Evolutionary conservation across 37 sponge, comb jelly and placozoan genomes (phyloP).

Genomic region (Agelas oroides): DNA sequence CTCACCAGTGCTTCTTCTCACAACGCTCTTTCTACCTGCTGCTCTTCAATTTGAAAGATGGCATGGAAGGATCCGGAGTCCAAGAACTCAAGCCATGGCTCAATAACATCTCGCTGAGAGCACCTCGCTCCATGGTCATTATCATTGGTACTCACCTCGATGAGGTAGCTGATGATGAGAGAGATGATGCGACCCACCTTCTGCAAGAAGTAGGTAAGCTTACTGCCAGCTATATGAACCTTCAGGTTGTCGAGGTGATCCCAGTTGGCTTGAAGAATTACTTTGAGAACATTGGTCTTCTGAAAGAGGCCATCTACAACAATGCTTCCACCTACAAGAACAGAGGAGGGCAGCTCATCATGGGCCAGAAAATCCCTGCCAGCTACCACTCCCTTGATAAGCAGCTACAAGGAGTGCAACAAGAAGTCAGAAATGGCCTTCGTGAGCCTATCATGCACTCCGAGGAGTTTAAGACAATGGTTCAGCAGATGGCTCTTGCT

Average conservation of each 20-base stretch:
- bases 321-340: constrained; percentile 69
- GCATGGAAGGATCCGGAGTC: constrained; percentile 75
- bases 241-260: constrained; percentile 68
- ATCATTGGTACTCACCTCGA: constrained; percentile 91
- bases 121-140: constrained; percentile 81
- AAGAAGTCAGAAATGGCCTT: constrained; percentile 58
- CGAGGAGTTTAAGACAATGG: constrained; percentile 74
- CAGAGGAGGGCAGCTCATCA: constrained; percentile 49
- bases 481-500: constrained; percentile 60
- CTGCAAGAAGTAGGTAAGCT: constrained; percentile 55
- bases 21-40: constrained; percentile 92
- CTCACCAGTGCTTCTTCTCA: constrained; percentile 96
- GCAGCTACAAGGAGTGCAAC: constrained; percentile 64
- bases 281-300: constrained; percentile 68
- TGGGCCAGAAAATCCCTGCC: constrained; percentile 90
- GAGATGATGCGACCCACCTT: constrained; percentile 39
- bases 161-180: constrained; percentile 67
- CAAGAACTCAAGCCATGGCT: constrained; percentile 92
- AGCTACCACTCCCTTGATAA: constrained; percentile 86
- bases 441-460: constrained; percentile 79
- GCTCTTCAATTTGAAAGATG: constrained; percentile 80
- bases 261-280: constrained; percentile 65
- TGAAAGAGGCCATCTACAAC: constrained; percentile 89
- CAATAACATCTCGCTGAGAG: constrained; percentile 88
- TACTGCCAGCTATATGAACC: constrained; percentile 51